A percentile compares a stretch with the other conserved stretches of the same genome.
Conservation (phyloP, 2,113 vertebrate genomes). For the Entomyzon cyanotis region DNA sequence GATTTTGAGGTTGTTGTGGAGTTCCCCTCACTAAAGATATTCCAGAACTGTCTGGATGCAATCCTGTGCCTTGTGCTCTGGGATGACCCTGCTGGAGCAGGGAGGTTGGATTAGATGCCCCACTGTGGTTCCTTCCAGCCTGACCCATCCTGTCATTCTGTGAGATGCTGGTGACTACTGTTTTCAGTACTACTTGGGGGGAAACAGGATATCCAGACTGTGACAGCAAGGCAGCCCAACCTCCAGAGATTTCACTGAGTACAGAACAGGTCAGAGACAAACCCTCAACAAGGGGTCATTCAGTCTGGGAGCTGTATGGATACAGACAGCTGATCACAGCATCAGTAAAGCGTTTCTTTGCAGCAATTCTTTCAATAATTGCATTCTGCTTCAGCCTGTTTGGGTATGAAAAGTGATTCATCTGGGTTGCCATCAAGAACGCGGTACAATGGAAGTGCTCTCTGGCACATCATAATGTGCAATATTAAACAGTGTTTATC, state of each 20-base stretch:
- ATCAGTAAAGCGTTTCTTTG: not conserved
- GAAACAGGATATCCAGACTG: not conserved
- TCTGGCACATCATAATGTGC: not conserved
- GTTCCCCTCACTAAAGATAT: not conserved
- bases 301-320: rapidly evolving
- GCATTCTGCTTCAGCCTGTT: not conserved
- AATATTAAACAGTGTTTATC: not conserved
- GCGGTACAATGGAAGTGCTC: not conserved
- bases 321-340: not conserved
- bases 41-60: not conserved
- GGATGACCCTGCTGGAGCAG: not conserved
- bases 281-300: not conserved
- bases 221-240: not conserved
- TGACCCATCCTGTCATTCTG: not conserved
- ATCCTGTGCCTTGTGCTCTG: not conserved
- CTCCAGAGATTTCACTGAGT: not conserved
- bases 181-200: not conserved
- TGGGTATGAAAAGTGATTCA: not conserved
- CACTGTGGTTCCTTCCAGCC: not conserved
- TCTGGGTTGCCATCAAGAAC: not conserved
- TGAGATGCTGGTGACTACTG: not conserved
- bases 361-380: not conserved
- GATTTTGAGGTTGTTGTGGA: not conserved
- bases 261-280: not conserved
- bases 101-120: not conserved